Conservation (phyloP, 2,113 vertebrate species). For the Macheiramphus alcinus region DNA sequence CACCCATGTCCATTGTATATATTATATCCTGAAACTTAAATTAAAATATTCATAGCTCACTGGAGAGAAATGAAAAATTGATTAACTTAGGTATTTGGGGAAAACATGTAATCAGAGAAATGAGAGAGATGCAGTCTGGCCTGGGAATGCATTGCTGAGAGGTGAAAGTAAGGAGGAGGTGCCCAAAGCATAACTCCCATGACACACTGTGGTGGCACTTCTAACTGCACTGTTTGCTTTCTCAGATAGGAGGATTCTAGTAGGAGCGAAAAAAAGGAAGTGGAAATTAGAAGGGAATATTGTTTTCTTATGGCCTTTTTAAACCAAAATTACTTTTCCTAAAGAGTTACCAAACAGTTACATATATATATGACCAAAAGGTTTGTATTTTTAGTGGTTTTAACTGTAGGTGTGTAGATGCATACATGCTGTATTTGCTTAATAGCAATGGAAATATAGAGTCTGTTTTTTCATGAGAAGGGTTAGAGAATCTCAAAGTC, state of each 20-base stretch:
- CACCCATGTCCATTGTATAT: background rate
- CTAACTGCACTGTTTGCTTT: constrained; percentile 43
- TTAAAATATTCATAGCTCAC: constrained; percentile 36
- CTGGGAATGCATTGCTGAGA: background rate
- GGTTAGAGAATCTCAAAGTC: background rate
- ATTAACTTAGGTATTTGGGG: constrained; percentile 2
- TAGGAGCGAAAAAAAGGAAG: background rate
- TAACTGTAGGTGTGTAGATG: background rate
- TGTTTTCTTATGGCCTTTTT: background rate
- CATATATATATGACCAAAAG: background rate
- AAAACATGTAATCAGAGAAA: background rate
- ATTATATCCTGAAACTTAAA: background rate
- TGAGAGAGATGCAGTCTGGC: background rate
- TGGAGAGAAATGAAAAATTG: constrained; percentile 12
- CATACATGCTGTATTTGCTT: background rate
- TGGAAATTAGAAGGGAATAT: background rate
- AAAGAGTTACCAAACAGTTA: background rate
- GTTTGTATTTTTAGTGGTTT: background rate
- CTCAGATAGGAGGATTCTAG: background rate
- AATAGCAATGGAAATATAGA: background rate
- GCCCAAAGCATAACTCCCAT: constrained; percentile 46
- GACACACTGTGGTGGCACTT: constrained; percentile 59
- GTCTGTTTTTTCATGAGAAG: background rate
- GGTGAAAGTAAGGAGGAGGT: constrained; percentile 4
- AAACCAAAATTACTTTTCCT: background rate